Evolutionary conservation across 2,888 invertebrate species (phyloP).

Genomic region (Stenotaenia linearis): DNA sequence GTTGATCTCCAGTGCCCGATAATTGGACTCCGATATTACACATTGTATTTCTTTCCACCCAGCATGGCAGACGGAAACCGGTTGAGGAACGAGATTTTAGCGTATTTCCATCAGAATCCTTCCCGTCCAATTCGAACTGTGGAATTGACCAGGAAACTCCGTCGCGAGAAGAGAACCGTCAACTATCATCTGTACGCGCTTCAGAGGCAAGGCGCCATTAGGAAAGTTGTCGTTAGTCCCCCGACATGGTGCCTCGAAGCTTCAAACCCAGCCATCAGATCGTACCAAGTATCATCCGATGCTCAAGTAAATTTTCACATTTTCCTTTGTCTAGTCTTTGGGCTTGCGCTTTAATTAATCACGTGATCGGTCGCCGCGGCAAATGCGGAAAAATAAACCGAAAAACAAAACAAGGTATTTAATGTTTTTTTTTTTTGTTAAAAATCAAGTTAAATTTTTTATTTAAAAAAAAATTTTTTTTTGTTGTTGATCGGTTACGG

Average conservation of each 20-base stretch:
- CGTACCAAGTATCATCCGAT: slow-evolving; percentile 28
- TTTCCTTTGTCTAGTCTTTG: background rate
- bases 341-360: background rate
- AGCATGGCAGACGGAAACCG: slow-evolving; percentile 33
- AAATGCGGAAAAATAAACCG: background rate
- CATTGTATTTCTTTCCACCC: slow-evolving; percentile 7
- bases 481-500: background rate
- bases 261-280: slow-evolving; percentile 29
- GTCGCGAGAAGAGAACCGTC: slow-evolving; percentile 32
- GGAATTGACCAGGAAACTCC: slow-evolving; percentile 30
- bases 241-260: slow-evolving; percentile 33
- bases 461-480: background rate
- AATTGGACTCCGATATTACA: slow-evolving; percentile 9
- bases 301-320: slow-evolving; percentile 30
- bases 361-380: background rate
- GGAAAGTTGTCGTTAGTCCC: slow-evolving; percentile 32
- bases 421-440: background rate
- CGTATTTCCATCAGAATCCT: slow-evolving; percentile 33
- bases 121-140: slow-evolving; percentile 33
- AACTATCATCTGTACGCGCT: slow-evolving; percentile 33
- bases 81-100: slow-evolving; percentile 30
- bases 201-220: slow-evolving; percentile 32
- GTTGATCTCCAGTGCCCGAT: slow-evolving; percentile 9
- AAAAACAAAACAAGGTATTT: background rate
- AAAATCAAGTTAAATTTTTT: background rate